Percentiles rank a stretch among this genome's conserved stretches.
phyloP scores from a whole-genome alignment of 2,888 invertebrate species.

The Carabus problematicus region DNA sequence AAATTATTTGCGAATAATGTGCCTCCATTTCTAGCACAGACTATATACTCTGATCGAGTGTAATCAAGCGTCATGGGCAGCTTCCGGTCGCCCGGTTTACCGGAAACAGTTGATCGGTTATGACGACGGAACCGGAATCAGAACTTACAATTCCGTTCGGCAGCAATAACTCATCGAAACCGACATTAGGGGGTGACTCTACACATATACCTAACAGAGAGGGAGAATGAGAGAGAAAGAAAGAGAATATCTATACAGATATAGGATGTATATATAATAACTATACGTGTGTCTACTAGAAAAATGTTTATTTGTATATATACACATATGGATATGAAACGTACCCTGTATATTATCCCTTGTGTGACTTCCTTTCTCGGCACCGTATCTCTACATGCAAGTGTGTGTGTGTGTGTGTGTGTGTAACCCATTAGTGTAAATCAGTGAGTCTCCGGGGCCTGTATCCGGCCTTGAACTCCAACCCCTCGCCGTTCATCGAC shows the following conservation, averaged over 20 bases:
- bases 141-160: conserved; percentile 33
- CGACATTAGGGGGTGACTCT: conserved; percentile 9
- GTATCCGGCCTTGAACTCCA: conserved; percentile 28
- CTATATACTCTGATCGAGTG: conserved; percentile 2
- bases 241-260: neutral
- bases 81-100: conserved; percentile 26
- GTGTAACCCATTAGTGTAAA: conserved; percentile 15
- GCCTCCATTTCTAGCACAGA: too few relatives aligned
- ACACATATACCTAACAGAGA: neutral
- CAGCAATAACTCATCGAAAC: conserved; percentile 18
- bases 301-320: conserved; percentile 37
- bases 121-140: conserved; percentile 40
- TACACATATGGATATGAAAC: conserved; percentile 15
- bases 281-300: conserved; percentile 9
- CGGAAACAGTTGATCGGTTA: conserved; percentile 40
- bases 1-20: too few relatives aligned
- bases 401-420: neutral
- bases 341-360: conserved; percentile 25
- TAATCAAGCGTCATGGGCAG: conserved; percentile 24
- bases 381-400: too few relatives aligned
- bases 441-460: conserved; percentile 2
- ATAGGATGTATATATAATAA: conserved; percentile 5
- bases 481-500: neutral
- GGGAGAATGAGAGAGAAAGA: too few relatives aligned
- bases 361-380: conserved; percentile 25